Evolutionary conservation across 1,140 invertebrate genomes (phyloP).

Genomic region (Carposina sasakii): DNA sequence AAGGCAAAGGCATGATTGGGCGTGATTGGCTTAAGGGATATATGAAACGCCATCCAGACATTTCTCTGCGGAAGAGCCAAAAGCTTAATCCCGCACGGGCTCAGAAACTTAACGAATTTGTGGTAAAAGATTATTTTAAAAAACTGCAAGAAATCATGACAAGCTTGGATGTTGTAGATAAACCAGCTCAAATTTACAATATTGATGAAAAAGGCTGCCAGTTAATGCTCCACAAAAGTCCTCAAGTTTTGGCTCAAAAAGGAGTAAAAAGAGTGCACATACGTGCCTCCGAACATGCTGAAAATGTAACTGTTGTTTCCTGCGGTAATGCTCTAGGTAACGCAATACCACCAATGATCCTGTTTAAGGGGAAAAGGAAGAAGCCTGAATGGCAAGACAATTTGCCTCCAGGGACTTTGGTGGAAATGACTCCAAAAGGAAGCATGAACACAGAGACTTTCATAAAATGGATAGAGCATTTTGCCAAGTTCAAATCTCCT

Average conservation of each 20-base stretch:
- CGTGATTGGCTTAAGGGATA: neutral
- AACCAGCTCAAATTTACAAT: conserved; percentile 38
- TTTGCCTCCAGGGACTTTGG: conserved; percentile 19
- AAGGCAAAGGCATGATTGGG: too few relatives aligned
- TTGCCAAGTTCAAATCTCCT: neutral
- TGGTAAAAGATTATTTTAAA: conserved; percentile 25
- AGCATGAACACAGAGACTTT: neutral
- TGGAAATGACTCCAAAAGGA: neutral
- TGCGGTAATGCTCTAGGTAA: conserved; percentile 46
- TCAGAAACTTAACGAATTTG: conserved; percentile 28
- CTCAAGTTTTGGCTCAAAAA: conserved; percentile 32
- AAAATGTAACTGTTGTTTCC: conserved; percentile 44
- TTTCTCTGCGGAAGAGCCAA: conserved; percentile 22
- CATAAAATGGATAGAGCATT: neutral
- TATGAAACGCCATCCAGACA: conserved; percentile 17
- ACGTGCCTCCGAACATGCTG: conserved; percentile 34
- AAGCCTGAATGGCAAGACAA: conserved; percentile 56
- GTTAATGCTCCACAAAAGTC: conserved; percentile 31
- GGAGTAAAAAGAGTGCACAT: conserved; percentile 36
- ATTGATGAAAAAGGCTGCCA: conserved; percentile 43
- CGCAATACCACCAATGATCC: conserved; percentile 43
- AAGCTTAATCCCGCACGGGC: conserved; percentile 26
- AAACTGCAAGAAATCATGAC: conserved; percentile 22
- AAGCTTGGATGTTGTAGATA: conserved; percentile 23
- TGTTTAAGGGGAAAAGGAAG: conserved; percentile 26